Evolutionary conservation across 2,888 invertebrate species (phyloP).

Genomic region (Eupithecia vulgata): DNA sequence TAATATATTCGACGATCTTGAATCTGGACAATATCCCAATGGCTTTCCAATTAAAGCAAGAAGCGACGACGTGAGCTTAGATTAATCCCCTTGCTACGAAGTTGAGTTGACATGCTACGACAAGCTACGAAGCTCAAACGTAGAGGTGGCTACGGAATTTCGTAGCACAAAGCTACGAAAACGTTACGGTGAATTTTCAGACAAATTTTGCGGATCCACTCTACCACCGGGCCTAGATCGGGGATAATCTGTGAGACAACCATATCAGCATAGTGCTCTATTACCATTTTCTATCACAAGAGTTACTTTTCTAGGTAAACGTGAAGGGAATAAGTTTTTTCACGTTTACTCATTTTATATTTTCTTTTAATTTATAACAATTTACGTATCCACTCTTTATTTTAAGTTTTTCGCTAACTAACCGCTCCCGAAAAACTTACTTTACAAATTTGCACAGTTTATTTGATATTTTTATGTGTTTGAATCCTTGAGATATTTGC

Average conservation of each 20-base stretch:
- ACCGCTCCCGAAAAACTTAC: no score
- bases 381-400: no score
- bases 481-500: not conserved
- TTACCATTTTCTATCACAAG: not conserved
- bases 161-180: not conserved
- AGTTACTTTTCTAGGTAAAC: not conserved
- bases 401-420: not conserved
- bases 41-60: not conserved
- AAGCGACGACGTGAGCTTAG: not conserved
- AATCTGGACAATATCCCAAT: not conserved
- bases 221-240: not conserved
- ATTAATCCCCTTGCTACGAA: no score
- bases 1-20: not conserved
- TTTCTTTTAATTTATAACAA: no score
- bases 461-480: not conserved
- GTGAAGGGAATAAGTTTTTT: not conserved
- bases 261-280: not conserved
- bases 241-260: not conserved
- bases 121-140: conserved; percentile 1
- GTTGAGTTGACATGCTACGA: no score
- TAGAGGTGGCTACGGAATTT: not conserved
- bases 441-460: not conserved
- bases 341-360: not conserved
- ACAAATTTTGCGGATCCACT: not conserved
- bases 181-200: not conserved